Conservation (phyloP, 2,113 vertebrate genomes). For the Aleadryas rufinucha region DNA sequence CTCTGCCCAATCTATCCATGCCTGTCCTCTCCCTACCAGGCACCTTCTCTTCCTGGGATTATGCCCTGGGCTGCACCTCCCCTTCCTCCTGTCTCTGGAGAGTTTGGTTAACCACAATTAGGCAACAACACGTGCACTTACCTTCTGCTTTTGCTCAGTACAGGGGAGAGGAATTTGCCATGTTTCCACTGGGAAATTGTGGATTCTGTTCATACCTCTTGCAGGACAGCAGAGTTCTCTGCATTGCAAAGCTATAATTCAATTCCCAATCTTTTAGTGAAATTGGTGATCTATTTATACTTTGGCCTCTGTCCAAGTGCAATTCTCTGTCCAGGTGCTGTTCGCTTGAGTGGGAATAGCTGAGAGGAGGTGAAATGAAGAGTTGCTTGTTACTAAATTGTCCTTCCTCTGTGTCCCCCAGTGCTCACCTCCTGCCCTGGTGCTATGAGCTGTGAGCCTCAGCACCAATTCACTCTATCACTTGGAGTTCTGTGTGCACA, state of each 20-base stretch:
- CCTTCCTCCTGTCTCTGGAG: not conserved
- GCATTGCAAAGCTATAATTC: not conserved
- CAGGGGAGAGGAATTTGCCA: fast-evolving
- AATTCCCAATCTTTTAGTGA: not conserved
- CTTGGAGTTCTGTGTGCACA: not conserved
- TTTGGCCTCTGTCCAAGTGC: not conserved
- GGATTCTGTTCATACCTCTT: not conserved
- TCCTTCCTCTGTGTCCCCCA: not conserved
- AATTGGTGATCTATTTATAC: not conserved
- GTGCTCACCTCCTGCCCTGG: not conserved
- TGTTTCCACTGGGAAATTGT: not conserved
- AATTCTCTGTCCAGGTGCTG: not conserved
- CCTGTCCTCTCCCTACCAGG: not conserved
- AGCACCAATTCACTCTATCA: not conserved
- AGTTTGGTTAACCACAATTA: not conserved
- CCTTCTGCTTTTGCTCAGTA: not conserved
- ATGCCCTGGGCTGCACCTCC: not conserved
- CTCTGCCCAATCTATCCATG: not conserved
- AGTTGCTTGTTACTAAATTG: not conserved
- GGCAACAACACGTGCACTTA: fast-evolving
- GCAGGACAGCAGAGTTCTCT: not conserved
- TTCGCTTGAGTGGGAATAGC: not conserved
- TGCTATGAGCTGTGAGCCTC: fast-evolving
- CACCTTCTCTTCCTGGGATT: not conserved
- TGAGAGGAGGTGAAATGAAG: not conserved